Percentiles rank a stretch among this genome's conserved stretches.
Evolutionary conservation across 2,888 invertebrate species (phyloP).

Genomic region (Icerya purchasi): DNA sequence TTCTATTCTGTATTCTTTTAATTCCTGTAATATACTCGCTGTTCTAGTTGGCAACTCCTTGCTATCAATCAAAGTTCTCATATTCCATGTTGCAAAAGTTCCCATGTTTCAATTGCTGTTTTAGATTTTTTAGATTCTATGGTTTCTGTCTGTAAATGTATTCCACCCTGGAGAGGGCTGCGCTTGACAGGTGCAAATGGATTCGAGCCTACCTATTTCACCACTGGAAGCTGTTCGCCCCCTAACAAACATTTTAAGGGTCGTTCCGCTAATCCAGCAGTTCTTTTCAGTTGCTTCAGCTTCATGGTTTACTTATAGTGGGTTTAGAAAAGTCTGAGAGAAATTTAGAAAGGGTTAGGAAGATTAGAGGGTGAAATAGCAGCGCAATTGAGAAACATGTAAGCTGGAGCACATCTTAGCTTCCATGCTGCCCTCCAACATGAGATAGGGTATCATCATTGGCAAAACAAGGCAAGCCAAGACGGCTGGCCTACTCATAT

Average conservation of each 20-base stretch:
- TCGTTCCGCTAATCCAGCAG: neutral
- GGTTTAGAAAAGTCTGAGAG: no score
- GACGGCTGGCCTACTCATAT: neutral
- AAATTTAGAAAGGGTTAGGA: no score
- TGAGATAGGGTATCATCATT: neutral
- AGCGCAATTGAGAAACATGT: neutral
- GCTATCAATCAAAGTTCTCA: neutral
- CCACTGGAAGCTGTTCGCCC: neutral
- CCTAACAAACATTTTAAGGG: neutral
- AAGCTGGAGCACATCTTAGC: no score
- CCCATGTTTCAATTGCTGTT: no score
- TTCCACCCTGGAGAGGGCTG: no score
- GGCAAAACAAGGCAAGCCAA: neutral
- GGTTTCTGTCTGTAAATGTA: no score
- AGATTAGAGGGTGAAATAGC: neutral
- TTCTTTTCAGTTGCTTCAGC: neutral
- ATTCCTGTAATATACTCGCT: neutral
- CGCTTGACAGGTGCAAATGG: no score
- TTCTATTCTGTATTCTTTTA: neutral
- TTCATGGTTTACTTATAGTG: neutral
- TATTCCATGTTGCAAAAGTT: no score
- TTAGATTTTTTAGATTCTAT: no score
- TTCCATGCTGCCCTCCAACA: neutral
- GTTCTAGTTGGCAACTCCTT: neutral
- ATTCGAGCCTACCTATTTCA: no score